Conservation (phyloP, 2,113 vertebrate species). For the Beaufortia kweichowensis region DNA sequence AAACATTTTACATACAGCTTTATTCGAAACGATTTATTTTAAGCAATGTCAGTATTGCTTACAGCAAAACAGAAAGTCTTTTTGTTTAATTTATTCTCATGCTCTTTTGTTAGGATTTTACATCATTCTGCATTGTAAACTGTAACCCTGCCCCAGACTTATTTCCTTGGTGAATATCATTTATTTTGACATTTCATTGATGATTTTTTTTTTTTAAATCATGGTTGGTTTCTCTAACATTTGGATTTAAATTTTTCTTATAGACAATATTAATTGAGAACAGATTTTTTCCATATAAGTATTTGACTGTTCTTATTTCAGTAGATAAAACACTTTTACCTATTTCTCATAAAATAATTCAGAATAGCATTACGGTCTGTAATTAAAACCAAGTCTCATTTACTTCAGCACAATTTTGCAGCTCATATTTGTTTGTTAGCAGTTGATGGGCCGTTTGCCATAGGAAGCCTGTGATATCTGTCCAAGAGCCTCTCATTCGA, state of each 20-base stretch:
- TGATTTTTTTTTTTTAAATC: no score
- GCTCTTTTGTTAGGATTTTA: not conserved
- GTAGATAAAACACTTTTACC: no score
- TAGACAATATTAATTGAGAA: no score
- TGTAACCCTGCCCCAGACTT: no score
- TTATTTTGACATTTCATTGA: no score
- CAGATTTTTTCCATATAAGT: no score
- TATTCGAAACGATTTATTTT: no score
- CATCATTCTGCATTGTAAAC: no score
- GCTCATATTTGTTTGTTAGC: slow-evolving; percentile 21
- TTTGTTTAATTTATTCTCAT: not conserved
- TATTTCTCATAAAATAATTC: not conserved
- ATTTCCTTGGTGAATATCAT: no score
- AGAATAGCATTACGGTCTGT: not conserved
- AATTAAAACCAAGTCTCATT: slow-evolving; percentile 17
- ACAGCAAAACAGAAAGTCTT: not conserved
- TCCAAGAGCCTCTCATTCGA: slow-evolving; percentile 53
- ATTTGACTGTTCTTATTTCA: not conserved
- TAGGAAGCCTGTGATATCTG: slow-evolving; percentile 56
- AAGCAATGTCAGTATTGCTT: no score
- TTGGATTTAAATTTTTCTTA: no score
- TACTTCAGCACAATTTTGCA: slow-evolving; percentile 27
- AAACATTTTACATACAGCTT: not conserved
- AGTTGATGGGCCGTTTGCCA: slow-evolving; percentile 48
- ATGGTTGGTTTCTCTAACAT: no score